phyloP scores from a whole-genome alignment of 2,113 vertebrate species.

The Notarius quadriscutis region DNA sequence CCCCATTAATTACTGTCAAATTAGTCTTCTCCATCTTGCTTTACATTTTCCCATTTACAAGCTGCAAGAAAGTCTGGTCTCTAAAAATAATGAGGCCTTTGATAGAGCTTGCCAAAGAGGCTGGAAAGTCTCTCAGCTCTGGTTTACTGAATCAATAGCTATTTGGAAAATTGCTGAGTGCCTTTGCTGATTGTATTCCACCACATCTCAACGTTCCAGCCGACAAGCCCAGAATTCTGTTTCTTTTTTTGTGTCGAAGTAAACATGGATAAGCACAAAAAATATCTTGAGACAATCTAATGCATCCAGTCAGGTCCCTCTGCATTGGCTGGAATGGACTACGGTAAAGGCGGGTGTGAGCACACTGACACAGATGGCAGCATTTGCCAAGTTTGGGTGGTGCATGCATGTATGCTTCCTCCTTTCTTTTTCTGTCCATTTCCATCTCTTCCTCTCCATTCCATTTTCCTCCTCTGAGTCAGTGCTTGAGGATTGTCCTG shows the following conservation, averaged over 20 bases:
- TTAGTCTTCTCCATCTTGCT: conserved; percentile 33
- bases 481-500: conserved; percentile 52
- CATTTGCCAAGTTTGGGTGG: conserved; percentile 63
- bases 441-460: not conserved
- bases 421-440: not conserved
- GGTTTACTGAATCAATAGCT: conserved; percentile 55
- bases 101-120: conserved; percentile 44
- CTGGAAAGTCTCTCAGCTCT: conserved; percentile 46
- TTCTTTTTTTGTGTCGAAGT: conserved; percentile 55
- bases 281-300: conserved; percentile 50
- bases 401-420: conserved; percentile 27
- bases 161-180: conserved; percentile 51
- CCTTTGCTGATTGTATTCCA: conserved; percentile 43
- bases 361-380: conserved; percentile 63
- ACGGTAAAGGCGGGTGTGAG: conserved; percentile 53
- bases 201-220: conserved; percentile 19
- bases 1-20: conserved; percentile 43
- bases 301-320: conserved; percentile 50
- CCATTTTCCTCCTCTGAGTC: conserved; percentile 16
- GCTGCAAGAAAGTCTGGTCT: conserved; percentile 44
- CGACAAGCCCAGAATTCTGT: conserved; percentile 21
- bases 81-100: conserved; percentile 50
- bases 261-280: conserved; percentile 28
- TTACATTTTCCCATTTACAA: conserved; percentile 40
- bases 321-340: conserved; percentile 43